Evolutionary conservation across 2,113 vertebrate genomes (phyloP), one percentile per base, ranked within the genome.

Genomic region (Ochotona curzoniae): DNA sequence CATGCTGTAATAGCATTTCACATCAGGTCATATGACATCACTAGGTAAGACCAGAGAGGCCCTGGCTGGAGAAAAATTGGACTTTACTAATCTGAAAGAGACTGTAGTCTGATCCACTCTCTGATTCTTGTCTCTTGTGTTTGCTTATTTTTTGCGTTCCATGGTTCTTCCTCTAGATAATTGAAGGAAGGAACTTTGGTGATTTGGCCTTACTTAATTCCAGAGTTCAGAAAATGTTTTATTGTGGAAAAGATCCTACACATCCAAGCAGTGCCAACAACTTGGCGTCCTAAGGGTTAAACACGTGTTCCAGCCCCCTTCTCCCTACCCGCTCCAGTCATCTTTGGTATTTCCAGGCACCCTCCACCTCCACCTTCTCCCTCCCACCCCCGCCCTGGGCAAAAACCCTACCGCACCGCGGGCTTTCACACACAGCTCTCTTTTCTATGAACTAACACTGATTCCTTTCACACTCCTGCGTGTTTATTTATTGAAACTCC

Each of bases 401-500:
- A 28, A 70, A 83, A 87, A 35, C 61, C 32, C 10, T 63, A 64
- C 83, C 73, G 3, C 32, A 57, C 23, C n/a, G 57, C 32, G 32
- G 7, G 71, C 18, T 20, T 93, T 81, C 87, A 66, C 30, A 93
- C 93, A 96, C 94, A 94, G 89, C 86, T 87, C 90, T 67, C 64
- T 91, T 94, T 93, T 92, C 93, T 94, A 61, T 23, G 2, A n/a
- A 93, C 76, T 83, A 57, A 94, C 83, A 95, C 91, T 95, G 91
- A 95, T 92, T 94, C 95, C 95, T 95, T 96, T 95, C 95, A 84
- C 85, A 38, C 54, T 66, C 70, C 79, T 83, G 38, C 88, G 79
- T 79, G 38, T 95, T 93, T 93, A 94, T 95, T 96, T 87, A 90
- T 95, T 91, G 95, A 94, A 89, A 82, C 71, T 51, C 84, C 26